These are phyloP conservation scores for Leucophora obtusa DNA, from an alignment of 2,888 invertebrate species.

Conservation along the genomic window DNA sequence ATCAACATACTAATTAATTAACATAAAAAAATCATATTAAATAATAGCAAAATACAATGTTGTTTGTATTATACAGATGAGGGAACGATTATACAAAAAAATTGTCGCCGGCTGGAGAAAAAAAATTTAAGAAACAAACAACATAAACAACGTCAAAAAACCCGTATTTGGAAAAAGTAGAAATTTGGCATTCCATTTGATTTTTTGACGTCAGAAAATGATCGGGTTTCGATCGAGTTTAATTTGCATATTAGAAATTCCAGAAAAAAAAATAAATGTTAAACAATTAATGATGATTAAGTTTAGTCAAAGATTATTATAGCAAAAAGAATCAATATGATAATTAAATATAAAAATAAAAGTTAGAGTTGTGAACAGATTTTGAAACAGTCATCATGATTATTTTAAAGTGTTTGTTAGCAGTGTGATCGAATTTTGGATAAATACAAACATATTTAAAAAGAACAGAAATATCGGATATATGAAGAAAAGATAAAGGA, in stretches of 20 bases:
- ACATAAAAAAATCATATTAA: constrained; percentile 15
- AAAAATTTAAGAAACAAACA: background rate
- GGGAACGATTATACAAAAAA: constrained; percentile 21
- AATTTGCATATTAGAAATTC: constrained; percentile 57
- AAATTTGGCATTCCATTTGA: constrained; percentile 72
- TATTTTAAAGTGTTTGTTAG: constrained; percentile 52
- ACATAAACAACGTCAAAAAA: background rate
- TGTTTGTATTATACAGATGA: constrained; percentile 3
- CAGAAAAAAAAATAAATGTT: constrained; percentile 37
- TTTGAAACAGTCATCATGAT: constrained; percentile 56
- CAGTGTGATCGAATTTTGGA: background rate
- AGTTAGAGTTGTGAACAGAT: constrained; percentile 44
- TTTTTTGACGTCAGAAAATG: constrained; percentile 73
- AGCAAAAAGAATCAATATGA: constrained; percentile 7
- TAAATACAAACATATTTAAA: background rate
- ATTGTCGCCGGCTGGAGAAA: constrained; percentile 15
- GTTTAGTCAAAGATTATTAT: background rate
- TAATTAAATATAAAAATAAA: constrained; percentile 50
- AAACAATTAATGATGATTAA: constrained; percentile 19
- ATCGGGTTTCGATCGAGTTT: constrained; percentile 19
- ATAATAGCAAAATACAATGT: background rate
- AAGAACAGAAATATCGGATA: no score
- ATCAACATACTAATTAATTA: constrained; percentile 44
- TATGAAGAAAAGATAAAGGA: background rate
- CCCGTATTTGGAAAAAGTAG: constrained; percentile 49